Percentiles rank a stretch among this genome's conserved stretches.
These are phyloP conservation scores for Atopsyche davidsoni DNA, from an alignment of 1,140 invertebrate species.

Conservation along the genomic window DNA sequence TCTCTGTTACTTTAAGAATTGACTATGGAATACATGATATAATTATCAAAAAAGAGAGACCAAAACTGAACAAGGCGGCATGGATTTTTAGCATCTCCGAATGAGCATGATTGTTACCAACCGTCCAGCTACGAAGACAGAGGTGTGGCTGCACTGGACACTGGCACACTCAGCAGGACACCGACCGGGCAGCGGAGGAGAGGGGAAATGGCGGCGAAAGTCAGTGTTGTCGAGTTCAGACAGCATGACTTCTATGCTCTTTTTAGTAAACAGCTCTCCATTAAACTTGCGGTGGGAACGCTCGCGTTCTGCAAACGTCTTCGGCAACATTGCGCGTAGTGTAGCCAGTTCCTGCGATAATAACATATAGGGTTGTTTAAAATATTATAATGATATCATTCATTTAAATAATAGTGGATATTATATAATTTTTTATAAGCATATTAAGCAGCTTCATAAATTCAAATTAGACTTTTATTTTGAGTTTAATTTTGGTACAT, in stretches of 20 bases:
- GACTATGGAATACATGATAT: no score
- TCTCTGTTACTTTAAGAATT: no score
- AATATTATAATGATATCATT: no score
- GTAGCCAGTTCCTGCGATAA: constrained; percentile 38
- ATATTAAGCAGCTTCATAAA: no score
- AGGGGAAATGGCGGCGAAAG: constrained; percentile 8
- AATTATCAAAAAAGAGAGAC: no score
- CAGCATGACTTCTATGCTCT: constrained; percentile 38
- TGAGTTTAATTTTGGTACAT: no score
- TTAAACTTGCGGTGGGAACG: constrained; percentile 34
- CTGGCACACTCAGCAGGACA: constrained; percentile 30
- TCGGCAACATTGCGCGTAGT: constrained; percentile 36
- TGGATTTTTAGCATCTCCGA: no score
- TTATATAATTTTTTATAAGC: no score
- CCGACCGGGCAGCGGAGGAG: constrained; percentile 17
- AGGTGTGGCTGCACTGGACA: constrained; percentile 32
- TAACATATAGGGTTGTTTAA: no score
- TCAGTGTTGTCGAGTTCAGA: constrained; percentile 18
- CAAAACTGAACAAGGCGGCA: no score
- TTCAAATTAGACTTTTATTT: no score
- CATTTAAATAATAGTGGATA: no score
- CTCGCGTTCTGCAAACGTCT: constrained; percentile 34
- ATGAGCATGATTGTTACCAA: constrained; percentile 19
- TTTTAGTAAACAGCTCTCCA: constrained; percentile 37
- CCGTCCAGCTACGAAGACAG: constrained; percentile 38